Evolutionary conservation across 2,888 invertebrate species (phyloP).

Genomic region (Pecten maximus): DNA sequence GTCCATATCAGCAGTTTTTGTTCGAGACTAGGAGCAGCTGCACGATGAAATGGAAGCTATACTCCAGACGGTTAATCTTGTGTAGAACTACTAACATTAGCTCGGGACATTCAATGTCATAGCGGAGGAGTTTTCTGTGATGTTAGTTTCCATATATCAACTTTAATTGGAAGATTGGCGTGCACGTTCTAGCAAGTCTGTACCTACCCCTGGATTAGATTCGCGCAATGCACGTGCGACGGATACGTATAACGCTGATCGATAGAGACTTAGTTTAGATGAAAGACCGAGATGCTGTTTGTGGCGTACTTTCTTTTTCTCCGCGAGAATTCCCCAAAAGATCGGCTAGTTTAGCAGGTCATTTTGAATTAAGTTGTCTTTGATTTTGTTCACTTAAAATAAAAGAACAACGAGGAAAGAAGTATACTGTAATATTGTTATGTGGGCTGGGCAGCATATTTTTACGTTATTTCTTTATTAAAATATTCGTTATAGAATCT

Average conservation of each 20-base stretch:
- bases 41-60: neutral
- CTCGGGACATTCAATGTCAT: neutral
- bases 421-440: too few relatives aligned
- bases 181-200: constrained; percentile 30
- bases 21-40: neutral
- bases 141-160: constrained; percentile 33
- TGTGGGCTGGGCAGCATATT: too few relatives aligned
- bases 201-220: constrained; percentile 25
- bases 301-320: neutral
- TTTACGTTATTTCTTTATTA: too few relatives aligned
- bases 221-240: constrained; percentile 25
- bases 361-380: too few relatives aligned
- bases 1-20: neutral
- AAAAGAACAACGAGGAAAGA: too few relatives aligned
- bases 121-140: neutral
- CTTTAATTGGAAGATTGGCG: constrained; percentile 35
- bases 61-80: neutral
- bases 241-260: constrained; percentile 29
- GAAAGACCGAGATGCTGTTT: constrained; percentile 6
- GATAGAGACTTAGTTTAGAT: neutral
- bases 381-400: too few relatives aligned
- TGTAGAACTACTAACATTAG: neutral
- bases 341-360: neutral
- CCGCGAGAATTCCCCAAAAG: neutral
- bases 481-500: neutral